Percentiles rank a stretch among this genome's conserved stretches.
These are phyloP conservation scores for Ascaphus truei DNA, from an alignment of 2,113 vertebrate species.

Conservation along the genomic window DNA sequence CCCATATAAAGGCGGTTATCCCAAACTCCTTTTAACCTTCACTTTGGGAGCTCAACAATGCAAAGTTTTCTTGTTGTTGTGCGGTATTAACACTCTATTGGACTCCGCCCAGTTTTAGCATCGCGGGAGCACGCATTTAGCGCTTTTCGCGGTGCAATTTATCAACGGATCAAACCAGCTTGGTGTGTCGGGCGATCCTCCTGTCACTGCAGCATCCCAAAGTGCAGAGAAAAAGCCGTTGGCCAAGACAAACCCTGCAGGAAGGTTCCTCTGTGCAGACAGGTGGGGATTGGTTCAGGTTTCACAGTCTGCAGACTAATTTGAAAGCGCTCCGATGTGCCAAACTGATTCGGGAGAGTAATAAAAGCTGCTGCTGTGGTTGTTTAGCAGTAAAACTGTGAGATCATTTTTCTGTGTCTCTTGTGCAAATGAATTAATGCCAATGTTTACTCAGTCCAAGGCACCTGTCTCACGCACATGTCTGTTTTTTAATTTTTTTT, in stretches of 20 bases:
- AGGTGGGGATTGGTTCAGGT: conserved; percentile 26
- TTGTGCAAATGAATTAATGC: neutral
- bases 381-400: conserved; percentile 1
- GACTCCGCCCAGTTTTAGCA: neutral
- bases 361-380: conserved; percentile 14
- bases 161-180: conserved; percentile 8
- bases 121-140: neutral
- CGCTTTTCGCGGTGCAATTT: conserved; percentile 16
- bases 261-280: conserved; percentile 28
- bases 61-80: neutral
- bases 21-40: too few species aligned
- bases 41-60: too few species aligned
- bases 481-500: too few species aligned
- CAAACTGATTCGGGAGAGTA: conserved; percentile 10
- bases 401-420: conserved; percentile 10
- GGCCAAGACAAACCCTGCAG: conserved; percentile 17
- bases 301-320: conserved; percentile 18
- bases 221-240: conserved; percentile 28
- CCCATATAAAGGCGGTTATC: too few species aligned
- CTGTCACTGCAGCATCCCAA: conserved; percentile 4
- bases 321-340: conserved; percentile 10
- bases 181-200: neutral
- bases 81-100: neutral
- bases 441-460: neutral
- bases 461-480: neutral